phyloP scores from a whole-genome alignment of 2,888 invertebrate genomes.

The Drosophila meridiana region DNA sequence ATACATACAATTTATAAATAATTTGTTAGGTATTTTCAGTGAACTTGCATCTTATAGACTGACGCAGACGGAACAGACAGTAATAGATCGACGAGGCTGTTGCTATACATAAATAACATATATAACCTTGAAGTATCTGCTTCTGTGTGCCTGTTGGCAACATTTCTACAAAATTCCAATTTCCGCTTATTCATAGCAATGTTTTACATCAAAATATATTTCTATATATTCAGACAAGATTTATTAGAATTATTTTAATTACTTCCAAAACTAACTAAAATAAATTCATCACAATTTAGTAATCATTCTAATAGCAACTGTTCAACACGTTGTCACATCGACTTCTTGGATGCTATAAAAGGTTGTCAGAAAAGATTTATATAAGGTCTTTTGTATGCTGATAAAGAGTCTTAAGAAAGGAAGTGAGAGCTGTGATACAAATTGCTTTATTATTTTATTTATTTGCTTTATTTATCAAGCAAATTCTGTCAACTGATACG shows the following conservation, averaged over 20 bases:
- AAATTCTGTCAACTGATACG: not conserved
- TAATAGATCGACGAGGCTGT: too few relatives aligned
- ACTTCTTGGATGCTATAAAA: slow-evolving; percentile 1
- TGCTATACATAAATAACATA: too few relatives aligned
- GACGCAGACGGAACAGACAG: too few relatives aligned
- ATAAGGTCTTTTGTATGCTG: not conserved
- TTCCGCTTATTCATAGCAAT: too few relatives aligned
- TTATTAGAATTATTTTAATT: not conserved
- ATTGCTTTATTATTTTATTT: slow-evolving; percentile 1
- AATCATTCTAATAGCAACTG: not conserved
- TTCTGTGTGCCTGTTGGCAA: too few relatives aligned
- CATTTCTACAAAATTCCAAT: too few relatives aligned
- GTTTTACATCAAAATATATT: too few relatives aligned
- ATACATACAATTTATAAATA: too few relatives aligned
- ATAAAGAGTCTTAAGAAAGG: not conserved
- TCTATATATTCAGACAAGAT: not conserved
- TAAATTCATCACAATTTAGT: slow-evolving; percentile 4
- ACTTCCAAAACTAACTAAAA: not conserved
- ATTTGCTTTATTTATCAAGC: not conserved
- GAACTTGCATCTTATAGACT: too few relatives aligned
- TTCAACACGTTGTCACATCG: slow-evolving; percentile 17
- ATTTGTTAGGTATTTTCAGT: too few relatives aligned
- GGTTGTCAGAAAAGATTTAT: not conserved
- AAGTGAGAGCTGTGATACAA: not conserved
- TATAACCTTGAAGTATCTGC: too few relatives aligned